Evolutionary conservation across 2,888 invertebrate species (phyloP), one percentile per base, ranked within the genome.

Genomic region (Zelleria hepariella): DNA sequence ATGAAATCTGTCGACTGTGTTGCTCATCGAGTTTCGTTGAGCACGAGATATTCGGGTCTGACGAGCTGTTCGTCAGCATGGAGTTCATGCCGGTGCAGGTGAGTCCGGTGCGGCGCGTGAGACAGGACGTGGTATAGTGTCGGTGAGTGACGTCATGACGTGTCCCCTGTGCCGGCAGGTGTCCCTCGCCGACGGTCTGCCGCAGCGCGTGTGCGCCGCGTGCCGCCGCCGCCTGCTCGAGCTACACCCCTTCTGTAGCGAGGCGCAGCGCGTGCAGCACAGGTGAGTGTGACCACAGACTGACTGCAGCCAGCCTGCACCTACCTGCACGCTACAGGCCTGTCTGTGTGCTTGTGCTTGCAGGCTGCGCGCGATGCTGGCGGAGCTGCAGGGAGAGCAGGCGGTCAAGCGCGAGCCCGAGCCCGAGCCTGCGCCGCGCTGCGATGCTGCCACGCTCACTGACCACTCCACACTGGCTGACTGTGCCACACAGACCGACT

Each of bases 31-130:
- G 77, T 75, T 89, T 77, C 64, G 93, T 93, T 56, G 92, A 91
- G 72, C 91, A 93, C 73, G 86, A 91, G 69, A 93, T 94, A 77
- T 94, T 93, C 74, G 93, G 92, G 67, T 92, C 92, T 67, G 92
- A 91, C 70, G 92, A 93, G 65, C 88, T 93, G 68, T 92, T 91
- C 73, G 77, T 91, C 65, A 93, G 94, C 89, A 93, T 94, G 83
- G 91, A 93, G 67, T 93, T 93, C 78, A 90, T 94, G 76, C 93
- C 93, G 77, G 91, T 94, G 75, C 93, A 93, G 93, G 94, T 94
- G 91, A 80, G 57, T 59, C 62, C 53, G 32, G 1, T 42, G 32
- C 32, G 5, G 32, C 32, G 32, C n/a, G n/a, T n/a, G 15, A 15
- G 32, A 42, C 3, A 10, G 32, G 32, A 15, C 15, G 15, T 42